phyloP scores from a whole-genome alignment of 1,140 invertebrate genomes.

The Meloidogyne hapla region DNA sequence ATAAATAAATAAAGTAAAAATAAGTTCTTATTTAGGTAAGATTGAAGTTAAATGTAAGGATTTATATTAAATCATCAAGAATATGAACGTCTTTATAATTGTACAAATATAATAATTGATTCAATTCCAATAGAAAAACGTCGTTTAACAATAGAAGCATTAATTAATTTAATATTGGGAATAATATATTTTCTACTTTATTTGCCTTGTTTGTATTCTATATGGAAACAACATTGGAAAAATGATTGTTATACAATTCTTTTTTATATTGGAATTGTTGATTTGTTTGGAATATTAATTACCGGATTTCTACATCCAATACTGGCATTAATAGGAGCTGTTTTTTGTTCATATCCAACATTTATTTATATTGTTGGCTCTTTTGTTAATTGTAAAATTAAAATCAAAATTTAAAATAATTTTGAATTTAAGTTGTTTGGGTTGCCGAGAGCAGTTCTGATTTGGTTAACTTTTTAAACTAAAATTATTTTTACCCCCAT shows the following conservation, averaged over 20 bases:
- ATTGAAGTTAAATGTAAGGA: neutral
- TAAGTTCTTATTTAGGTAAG: no score
- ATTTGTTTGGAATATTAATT: constrained; percentile 13
- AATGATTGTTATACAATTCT: constrained; percentile 17
- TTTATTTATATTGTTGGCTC: constrained; percentile 23
- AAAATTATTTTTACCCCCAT: neutral
- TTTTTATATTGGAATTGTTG: constrained; percentile 15
- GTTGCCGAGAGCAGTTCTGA: constrained; percentile 15
- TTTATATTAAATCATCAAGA: neutral
- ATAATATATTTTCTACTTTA: constrained; percentile 1
- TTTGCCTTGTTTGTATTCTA: constrained; percentile 5
- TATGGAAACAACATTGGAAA: constrained; percentile 13
- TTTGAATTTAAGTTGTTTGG: constrained; percentile 6
- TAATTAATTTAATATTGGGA: neutral
- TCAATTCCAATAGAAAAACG: constrained; percentile 2
- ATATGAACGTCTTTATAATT: constrained; percentile 17
- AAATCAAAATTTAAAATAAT: neutral
- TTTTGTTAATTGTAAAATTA: no score
- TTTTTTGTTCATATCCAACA: constrained; percentile 28
- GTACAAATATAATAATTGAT: constrained; percentile 3
- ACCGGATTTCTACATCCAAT: constrained; percentile 16
- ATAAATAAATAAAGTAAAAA: no score
- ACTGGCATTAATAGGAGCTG: constrained; percentile 5
- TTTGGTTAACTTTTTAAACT: neutral
- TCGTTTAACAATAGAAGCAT: neutral